These are phyloP conservation scores for Heteractis magnifica DNA, from an alignment of 92 coral and sea anemone genomes.

Conservation along the genomic window DNA sequence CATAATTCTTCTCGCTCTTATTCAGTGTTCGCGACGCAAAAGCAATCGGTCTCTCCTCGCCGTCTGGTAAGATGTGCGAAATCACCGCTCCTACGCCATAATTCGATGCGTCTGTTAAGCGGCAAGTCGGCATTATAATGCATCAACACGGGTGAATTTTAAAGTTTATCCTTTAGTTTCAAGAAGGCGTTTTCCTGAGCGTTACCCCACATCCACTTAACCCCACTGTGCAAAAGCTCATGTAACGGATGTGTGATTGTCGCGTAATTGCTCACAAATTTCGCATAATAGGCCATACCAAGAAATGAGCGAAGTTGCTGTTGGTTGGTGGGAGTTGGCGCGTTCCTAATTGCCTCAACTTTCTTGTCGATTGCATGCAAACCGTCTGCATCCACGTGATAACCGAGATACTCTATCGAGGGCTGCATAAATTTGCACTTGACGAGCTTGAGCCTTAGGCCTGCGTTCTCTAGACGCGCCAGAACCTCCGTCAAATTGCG, in stretches of 20 bases:
- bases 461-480: conserved; percentile 9
- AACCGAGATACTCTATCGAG: not conserved
- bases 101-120: conserved; percentile 32
- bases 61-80: conserved; percentile 42
- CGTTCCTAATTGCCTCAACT: conserved; percentile 43
- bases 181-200: conserved; percentile 26
- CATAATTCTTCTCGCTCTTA: conserved; percentile 19
- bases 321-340: conserved; percentile 46
- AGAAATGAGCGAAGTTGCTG: conserved; percentile 41
- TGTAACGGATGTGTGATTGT: conserved; percentile 52
- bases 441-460: conserved; percentile 12
- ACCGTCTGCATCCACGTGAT: not conserved
- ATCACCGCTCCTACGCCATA: conserved; percentile 50
- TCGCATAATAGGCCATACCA: conserved; percentile 41
- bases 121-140: conserved; percentile 19
- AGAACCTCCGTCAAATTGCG: conserved; percentile 11
- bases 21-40: conserved; percentile 50
- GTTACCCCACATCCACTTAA: conserved; percentile 35
- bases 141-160: conserved; percentile 44
- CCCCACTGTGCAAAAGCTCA: conserved; percentile 33
- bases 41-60: conserved; percentile 53
- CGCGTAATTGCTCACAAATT: conserved; percentile 44
- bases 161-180: conserved; percentile 24
- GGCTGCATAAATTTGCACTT: not conserved
- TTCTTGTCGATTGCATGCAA: conserved; percentile 39